Conservation (phyloP, 2,113 vertebrate species). For the Anthoscopus minutus region DNA sequence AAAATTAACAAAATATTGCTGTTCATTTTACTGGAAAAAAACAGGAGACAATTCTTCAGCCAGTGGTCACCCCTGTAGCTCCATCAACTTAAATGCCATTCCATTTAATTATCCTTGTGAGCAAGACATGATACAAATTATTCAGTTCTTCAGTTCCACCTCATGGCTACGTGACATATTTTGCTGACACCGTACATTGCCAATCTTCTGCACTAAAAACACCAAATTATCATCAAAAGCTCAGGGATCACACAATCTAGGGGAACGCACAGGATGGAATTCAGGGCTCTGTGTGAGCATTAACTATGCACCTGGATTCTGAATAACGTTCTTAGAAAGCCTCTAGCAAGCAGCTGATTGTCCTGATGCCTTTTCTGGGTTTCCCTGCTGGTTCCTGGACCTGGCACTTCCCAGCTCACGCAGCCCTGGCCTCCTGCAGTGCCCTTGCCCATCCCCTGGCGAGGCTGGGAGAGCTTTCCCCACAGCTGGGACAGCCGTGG, state of each 20-base stretch:
- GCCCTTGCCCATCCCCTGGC: neutral
- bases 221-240: neutral
- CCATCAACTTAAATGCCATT: conserved; percentile 3
- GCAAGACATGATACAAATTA: neutral
- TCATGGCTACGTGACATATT: neutral
- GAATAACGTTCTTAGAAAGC: neutral
- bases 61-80: neutral
- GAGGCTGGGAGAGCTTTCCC: neutral
- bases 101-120: conserved; percentile 17
- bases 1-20: neutral
- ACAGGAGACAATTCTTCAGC: neutral
- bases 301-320: neutral
- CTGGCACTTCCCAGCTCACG: neutral
- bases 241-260: neutral
- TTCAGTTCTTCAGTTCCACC: neutral
- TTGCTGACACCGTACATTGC: neutral
- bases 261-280: neutral
- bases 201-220: neutral
- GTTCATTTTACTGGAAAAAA: neutral
- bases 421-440: neutral
- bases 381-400: neutral
- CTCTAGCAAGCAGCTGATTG: neutral
- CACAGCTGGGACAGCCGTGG: neutral
- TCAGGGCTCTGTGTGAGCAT: neutral
- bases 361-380: neutral